phyloP scores from a whole-genome alignment of 2,888 invertebrate species.

The Cerastoderma edule region DNA sequence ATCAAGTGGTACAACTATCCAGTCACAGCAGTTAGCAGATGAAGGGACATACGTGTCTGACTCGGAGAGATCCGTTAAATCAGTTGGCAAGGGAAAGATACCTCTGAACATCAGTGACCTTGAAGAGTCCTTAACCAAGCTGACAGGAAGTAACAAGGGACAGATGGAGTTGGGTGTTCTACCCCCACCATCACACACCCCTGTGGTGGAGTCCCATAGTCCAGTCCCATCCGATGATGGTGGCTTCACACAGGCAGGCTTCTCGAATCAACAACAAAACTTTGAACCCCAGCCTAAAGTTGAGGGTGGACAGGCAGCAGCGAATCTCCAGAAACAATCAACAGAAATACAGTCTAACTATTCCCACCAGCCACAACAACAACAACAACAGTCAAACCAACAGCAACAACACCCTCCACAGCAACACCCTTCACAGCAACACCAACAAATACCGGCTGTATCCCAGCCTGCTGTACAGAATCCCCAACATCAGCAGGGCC shows the following conservation, averaged over 20 bases:
- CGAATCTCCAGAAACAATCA: conserved; percentile 6
- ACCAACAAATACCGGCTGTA: conserved; percentile 19
- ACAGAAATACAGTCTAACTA: conserved; percentile 10
- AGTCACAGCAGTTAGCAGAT: conserved; percentile 40
- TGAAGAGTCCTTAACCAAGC: conserved; percentile 71
- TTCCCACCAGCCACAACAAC: conserved; percentile 30
- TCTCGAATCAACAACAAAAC: conserved; percentile 23
- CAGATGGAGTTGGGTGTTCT: conserved; percentile 34
- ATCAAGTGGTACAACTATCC: conserved; percentile 33
- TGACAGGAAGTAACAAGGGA: conserved; percentile 57
- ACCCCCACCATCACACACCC: conserved; percentile 24
- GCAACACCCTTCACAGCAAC: not conserved
- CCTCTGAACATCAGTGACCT: conserved; percentile 77
- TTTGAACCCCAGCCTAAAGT: conserved; percentile 17
- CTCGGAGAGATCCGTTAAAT: conserved; percentile 61
- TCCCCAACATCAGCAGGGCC: conserved; percentile 31
- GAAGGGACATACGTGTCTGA: conserved; percentile 58
- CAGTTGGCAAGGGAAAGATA: conserved; percentile 61
- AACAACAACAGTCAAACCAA: conserved; percentile 18
- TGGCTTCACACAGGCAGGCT: conserved; percentile 6
- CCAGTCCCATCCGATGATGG: conserved; percentile 58
- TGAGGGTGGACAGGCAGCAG: not conserved
- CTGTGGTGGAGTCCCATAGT: conserved; percentile 47
- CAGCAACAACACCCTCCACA: conserved; percentile 30
- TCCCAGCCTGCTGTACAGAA: conserved; percentile 28